Conservation (phyloP, 1,140 invertebrate species). For the Whitmania pigra region DNA sequence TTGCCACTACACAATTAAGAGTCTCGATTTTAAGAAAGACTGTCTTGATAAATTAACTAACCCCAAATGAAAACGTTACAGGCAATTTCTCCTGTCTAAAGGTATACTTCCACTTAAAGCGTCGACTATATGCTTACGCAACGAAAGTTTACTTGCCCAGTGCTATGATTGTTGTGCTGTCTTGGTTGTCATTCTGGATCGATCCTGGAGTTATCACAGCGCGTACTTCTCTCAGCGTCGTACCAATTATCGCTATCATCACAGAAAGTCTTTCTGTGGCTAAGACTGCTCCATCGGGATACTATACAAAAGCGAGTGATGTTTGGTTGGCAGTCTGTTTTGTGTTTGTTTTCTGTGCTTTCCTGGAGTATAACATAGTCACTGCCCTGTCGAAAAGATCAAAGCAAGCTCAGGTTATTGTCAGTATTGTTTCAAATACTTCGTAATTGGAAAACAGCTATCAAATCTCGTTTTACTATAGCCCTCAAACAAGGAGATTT, state of each 20-base stretch:
- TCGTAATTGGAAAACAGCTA: too few relatives aligned
- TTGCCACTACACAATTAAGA: too few relatives aligned
- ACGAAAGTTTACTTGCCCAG: slow-evolving; percentile 23
- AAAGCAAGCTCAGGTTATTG: too few relatives aligned
- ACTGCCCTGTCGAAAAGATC: slow-evolving; percentile 31
- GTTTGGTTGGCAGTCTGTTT: slow-evolving; percentile 38
- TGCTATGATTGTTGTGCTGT: slow-evolving; percentile 32
- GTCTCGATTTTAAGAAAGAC: too few relatives aligned
- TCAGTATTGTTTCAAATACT: too few relatives aligned
- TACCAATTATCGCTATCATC: slow-evolving; percentile 28
- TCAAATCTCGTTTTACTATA: too few relatives aligned
- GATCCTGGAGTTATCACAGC: slow-evolving; percentile 31
- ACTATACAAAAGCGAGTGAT: slow-evolving; percentile 39
- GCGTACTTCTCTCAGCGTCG: slow-evolving; percentile 32
- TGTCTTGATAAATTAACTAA: not conserved
- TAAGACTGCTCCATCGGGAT: slow-evolving; percentile 19
- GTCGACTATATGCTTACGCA: slow-evolving; percentile 30
- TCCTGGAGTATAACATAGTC: slow-evolving; percentile 36
- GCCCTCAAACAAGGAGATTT: too few relatives aligned
- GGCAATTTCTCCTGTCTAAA: slow-evolving; percentile 30
- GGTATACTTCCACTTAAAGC: slow-evolving; percentile 28
- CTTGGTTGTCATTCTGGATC: slow-evolving; percentile 36
- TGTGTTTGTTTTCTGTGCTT: slow-evolving; percentile 36
- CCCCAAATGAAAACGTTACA: slow-evolving; percentile 12
- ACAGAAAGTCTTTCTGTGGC: not conserved